A percentile compares a stretch with the other conserved stretches of the same genome.
phyloP scores from a whole-genome alignment of 2,113 vertebrate genomes.

The Scomber japonicus region DNA sequence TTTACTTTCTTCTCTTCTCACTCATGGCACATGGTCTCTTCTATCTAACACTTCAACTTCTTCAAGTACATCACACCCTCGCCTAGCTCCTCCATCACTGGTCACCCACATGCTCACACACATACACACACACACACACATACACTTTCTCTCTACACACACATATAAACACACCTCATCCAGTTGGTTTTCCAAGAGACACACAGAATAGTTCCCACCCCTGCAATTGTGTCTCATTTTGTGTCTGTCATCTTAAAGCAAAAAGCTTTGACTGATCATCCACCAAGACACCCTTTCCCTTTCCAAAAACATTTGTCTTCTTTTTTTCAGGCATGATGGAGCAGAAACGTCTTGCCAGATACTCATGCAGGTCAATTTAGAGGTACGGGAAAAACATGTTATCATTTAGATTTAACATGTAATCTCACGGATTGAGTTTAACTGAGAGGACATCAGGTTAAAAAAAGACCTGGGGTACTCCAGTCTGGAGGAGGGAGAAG shows the following conservation, averaged over 20 bases:
- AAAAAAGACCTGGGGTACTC: no score
- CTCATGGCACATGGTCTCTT: conserved; percentile 71
- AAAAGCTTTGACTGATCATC: conserved; percentile 6
- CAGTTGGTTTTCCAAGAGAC: conserved; percentile 2
- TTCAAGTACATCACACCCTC: conserved; percentile 81
- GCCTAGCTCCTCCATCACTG: conserved; percentile 57
- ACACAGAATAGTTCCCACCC: conserved; percentile 14
- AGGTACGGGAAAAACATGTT: background rate
- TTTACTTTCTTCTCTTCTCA: conserved; percentile 64
- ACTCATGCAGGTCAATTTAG: background rate
- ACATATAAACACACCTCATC: conserved; percentile 17
- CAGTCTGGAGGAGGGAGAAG: no score
- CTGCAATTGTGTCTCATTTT: conserved; percentile 25
- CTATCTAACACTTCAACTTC: conserved; percentile 76
- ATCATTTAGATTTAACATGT: background rate
- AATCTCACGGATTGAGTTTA: background rate
- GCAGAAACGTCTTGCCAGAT: conserved; percentile 1
- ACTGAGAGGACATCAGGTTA: background rate
- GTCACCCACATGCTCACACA: conserved; percentile 62
- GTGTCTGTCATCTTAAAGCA: conserved; percentile 8
- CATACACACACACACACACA: background rate
- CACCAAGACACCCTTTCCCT: background rate
- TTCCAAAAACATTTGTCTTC: background rate
- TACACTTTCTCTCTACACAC: background rate
- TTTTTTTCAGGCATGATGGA: background rate